Conservation (phyloP, 2,888 invertebrate species). For the Epicampocera succincta region DNA sequence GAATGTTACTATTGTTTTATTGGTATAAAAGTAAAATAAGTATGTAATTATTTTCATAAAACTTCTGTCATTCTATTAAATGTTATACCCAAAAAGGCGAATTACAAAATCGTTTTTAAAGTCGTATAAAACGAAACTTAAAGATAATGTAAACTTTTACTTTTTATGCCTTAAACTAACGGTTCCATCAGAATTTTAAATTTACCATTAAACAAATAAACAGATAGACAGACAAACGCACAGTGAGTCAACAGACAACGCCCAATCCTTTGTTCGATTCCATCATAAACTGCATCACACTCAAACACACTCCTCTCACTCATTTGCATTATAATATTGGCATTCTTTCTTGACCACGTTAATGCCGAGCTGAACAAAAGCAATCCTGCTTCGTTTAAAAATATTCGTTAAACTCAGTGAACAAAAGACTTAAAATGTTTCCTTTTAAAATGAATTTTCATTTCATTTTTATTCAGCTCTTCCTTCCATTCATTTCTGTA, state of each 20-base stretch:
- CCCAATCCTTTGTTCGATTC: slow-evolving; percentile 65
- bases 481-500: no score
- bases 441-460: slow-evolving; percentile 56
- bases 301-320: not conserved
- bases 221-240: no score
- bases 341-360: slow-evolving; percentile 55
- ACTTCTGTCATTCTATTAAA: no score
- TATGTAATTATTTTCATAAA: no score
- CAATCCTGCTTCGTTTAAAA: slow-evolving; percentile 20
- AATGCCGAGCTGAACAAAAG: slow-evolving; percentile 41
- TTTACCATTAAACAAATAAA: not conserved
- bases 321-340: slow-evolving; percentile 36
- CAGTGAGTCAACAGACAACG: slow-evolving; percentile 57
- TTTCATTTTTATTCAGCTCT: slow-evolving; percentile 45
- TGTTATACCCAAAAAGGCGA: no score
- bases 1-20: not conserved
- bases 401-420: slow-evolving; percentile 24
- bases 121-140: no score
- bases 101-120: no score
- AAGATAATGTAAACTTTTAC: slow-evolving; percentile 49
- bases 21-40: no score
- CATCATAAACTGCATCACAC: slow-evolving; percentile 27
- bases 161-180: slow-evolving; percentile 38
- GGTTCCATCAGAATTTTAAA: slow-evolving; percentile 23
- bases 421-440: slow-evolving; percentile 53